Evolutionary conservation across 2,113 vertebrate species (phyloP), one percentile per base, ranked within the genome.

Genomic region (Edolisoma coerulescens): DNA sequence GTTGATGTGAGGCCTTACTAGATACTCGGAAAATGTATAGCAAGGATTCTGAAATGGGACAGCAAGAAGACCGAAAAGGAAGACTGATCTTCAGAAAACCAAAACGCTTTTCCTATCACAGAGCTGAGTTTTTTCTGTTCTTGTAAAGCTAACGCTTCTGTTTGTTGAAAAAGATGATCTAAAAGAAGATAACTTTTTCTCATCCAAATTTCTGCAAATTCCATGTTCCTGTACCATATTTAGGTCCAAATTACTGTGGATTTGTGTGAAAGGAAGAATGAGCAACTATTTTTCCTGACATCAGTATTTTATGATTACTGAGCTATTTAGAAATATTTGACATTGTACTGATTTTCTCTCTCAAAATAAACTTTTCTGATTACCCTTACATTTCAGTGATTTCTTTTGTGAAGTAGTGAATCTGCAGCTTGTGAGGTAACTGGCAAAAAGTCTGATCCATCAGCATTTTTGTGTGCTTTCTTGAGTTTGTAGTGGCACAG

Each of bases 281-380:
- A 94, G 73, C 83, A 86, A 70, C 42, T 82, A 42, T 94, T 96
- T 96, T 96, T 71, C 96, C 96, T 96, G 96, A 96, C 88, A 93
- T 92, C 92, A 97, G 85, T 92, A 86, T 75, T 96, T 93, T 84
- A 87, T 95, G 95, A 97, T 96, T 96, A 93, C 92, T 89, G 92
- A 86, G 93, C 92, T 88, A 95, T 95, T 96, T 94, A 95, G 92
- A 91, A 95, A 94, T 93, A 95, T 96, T 96, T 97, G 88, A 96
- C 83, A 95, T 97, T 94, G 90, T 96, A 96, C 92, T 92, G 70
- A 95, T 95, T 93, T 95, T 97, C 64, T 90, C 75, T 92, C 92
- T 88, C 92, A 95, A 97, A 97, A 96, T 96, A 96, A 96, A 96
- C 71, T 96, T 95, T 95, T 93, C 87, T 97, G 95, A 96, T 96